A percentile compares a stretch with the other conserved stretches of the same genome.
Conservation (phyloP, 2,797 vertebrate genomes). For the Centropyge bicolor region DNA sequence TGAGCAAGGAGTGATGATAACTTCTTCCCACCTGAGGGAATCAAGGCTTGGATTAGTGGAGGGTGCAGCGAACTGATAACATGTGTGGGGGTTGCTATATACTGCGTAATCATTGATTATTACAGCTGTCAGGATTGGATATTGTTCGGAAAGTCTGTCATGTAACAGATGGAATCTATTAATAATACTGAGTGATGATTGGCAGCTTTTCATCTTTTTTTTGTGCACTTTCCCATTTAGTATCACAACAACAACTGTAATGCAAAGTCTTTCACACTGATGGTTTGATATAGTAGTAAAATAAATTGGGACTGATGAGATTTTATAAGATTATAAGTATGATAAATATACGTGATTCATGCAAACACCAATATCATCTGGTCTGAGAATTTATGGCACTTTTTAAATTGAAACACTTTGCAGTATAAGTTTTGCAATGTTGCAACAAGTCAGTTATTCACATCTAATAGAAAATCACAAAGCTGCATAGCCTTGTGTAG, state of each 20-base stretch:
- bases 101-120: not conserved
- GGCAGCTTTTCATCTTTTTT: not conserved
- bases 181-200: not conserved
- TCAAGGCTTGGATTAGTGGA: not conserved
- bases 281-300: not conserved
- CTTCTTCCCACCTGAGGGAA: conserved; percentile 4
- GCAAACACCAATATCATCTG: not conserved
- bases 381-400: not conserved
- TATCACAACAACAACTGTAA: not conserved
- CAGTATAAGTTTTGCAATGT: not conserved
- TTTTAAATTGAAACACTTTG: not conserved
- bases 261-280: not conserved
- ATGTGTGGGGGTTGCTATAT: not conserved
- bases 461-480: conserved; percentile 6
- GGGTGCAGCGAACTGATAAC: not conserved
- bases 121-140: not conserved
- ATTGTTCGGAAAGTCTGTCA: not conserved
- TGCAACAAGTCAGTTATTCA: conserved; percentile 13
- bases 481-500: conserved; percentile 1
- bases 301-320: not conserved
- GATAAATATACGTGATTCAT: not conserved
- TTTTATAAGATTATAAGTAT: not conserved
- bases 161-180: conserved; percentile 4
- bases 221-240: not conserved
- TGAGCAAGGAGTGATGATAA: conserved; percentile 7